Evolutionary conservation across 2,113 vertebrate genomes (phyloP).

Genomic region (Plotosus lineatus): DNA sequence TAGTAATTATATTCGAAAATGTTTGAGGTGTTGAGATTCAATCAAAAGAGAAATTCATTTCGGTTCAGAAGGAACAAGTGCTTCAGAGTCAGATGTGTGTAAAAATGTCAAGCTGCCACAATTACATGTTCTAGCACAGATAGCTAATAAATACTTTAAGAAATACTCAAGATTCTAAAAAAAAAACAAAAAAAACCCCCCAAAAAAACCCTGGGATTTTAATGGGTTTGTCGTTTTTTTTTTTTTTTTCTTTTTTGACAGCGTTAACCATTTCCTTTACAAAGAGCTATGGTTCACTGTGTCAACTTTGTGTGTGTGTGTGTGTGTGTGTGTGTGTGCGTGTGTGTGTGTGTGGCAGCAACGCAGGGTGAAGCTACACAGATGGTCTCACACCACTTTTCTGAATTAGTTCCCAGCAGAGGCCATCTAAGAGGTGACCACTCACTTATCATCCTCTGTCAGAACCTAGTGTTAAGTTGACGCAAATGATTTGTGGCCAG

Average conservation of each 20-base stretch:
- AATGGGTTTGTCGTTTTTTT: not conserved
- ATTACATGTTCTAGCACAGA: no score
- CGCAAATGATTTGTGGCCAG: slow-evolving; percentile 22
- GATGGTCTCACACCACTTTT: slow-evolving; percentile 52
- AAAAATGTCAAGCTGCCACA: not conserved
- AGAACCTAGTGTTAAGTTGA: slow-evolving; percentile 21
- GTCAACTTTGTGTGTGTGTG: slow-evolving; percentile 50
- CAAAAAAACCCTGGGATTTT: no score
- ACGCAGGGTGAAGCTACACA: slow-evolving; percentile 53
- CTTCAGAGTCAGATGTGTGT: not conserved
- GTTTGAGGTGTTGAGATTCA: not conserved
- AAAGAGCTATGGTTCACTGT: slow-evolving; percentile 1
- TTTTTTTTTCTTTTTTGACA: not conserved
- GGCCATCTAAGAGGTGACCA: slow-evolving; percentile 36
- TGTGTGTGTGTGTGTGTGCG: slow-evolving; percentile 47
- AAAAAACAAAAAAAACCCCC: no score
- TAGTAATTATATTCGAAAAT: not conserved
- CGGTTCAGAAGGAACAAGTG: not conserved
- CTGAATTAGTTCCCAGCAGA: slow-evolving; percentile 47
- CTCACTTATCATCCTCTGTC: slow-evolving; percentile 32
- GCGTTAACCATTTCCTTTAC: slow-evolving; percentile 6
- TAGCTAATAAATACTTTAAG: no score
- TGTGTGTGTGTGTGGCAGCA: slow-evolving; percentile 48
- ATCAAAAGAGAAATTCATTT: not conserved
- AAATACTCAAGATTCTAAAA: no score